Evolutionary conservation across 2,113 vertebrate genomes (phyloP).

Genomic region (Anolis carolinensis): DNA sequence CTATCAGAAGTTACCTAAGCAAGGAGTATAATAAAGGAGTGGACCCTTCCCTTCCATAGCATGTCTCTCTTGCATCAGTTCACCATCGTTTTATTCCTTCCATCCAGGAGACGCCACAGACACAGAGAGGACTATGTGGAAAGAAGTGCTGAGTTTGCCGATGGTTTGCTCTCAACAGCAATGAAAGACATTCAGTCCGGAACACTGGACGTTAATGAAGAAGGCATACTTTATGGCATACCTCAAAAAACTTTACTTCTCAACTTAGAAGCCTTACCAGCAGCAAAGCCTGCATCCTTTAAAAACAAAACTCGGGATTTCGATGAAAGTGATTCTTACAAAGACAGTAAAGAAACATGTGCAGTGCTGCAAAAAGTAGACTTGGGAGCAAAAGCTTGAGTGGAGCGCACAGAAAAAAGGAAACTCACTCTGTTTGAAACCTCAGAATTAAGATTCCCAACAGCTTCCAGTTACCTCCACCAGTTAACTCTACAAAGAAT

Average conservation of each 20-base stretch:
- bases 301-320: slow-evolving; percentile 85
- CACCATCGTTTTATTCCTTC: slow-evolving; percentile 99
- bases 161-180: slow-evolving; percentile 99
- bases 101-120: slow-evolving; percentile 98
- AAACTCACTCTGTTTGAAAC: slow-evolving; percentile 85
- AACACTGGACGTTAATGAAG: slow-evolving; percentile 96
- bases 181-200: slow-evolving; percentile 99
- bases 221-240: slow-evolving; percentile 99
- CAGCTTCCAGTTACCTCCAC: slow-evolving; percentile 91
- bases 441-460: slow-evolving; percentile 90
- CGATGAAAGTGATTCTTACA: slow-evolving; percentile 85
- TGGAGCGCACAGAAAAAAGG: slow-evolving; percentile 87
- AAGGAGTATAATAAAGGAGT: slow-evolving; percentile 99
- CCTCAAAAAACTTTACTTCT: slow-evolving; percentile 94
- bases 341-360: slow-evolving; percentile 90
- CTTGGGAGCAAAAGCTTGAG: slow-evolving; percentile 90
- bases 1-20: slow-evolving; percentile 98
- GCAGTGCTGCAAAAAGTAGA: slow-evolving; percentile 95
- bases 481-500: slow-evolving; percentile 94
- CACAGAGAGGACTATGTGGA: slow-evolving; percentile 95
- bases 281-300: slow-evolving; percentile 85
- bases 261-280: slow-evolving; percentile 91
- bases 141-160: slow-evolving; percentile 99
- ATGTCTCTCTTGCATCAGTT: slow-evolving; percentile 94
- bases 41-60: slow-evolving; percentile 95